Evolutionary conservation across 1,140 invertebrate species (phyloP).

Genomic region (Lepidurus packardi): DNA sequence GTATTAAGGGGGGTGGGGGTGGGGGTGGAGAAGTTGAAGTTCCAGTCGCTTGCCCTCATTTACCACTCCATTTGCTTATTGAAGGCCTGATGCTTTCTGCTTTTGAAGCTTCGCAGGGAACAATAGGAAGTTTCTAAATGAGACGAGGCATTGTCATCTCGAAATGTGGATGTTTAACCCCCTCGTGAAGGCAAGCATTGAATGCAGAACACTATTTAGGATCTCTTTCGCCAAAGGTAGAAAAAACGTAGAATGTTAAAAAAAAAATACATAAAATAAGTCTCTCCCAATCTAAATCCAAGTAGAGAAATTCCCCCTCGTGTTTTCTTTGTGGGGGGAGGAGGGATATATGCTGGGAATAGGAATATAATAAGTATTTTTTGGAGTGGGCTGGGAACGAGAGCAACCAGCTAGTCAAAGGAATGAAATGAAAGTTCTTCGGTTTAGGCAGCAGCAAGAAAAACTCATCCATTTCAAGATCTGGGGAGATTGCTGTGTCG

Average conservation of each 20-base stretch:
- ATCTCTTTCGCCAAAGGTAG: not conserved
- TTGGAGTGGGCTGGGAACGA: conserved; percentile 16
- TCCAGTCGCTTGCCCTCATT: conserved; percentile 17
- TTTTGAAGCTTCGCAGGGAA: conserved; percentile 11
- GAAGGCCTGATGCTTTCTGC: conserved; percentile 20
- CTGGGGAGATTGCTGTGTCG: conserved; percentile 17
- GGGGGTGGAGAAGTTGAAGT: conserved; percentile 7
- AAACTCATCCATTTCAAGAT: conserved; percentile 19
- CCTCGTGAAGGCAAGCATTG: not conserved
- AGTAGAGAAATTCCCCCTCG: not conserved
- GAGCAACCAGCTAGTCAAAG: conserved; percentile 8
- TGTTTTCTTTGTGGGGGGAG: not conserved
- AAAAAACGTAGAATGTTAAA: conserved; percentile 22
- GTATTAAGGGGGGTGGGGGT: not conserved
- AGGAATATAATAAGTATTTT: conserved; percentile 8
- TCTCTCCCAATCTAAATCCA: conserved; percentile 5
- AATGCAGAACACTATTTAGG: conserved; percentile 1
- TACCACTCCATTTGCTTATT: conserved; percentile 22
- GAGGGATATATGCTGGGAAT: not conserved
- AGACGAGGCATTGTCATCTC: conserved; percentile 8
- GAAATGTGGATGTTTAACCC: conserved; percentile 21
- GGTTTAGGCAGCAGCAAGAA: conserved; percentile 14
- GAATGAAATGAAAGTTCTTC: conserved; percentile 1
- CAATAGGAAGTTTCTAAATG: conserved; percentile 15
- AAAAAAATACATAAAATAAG: not conserved